These are phyloP conservation scores for Nipponacmea schrenckii DNA, from an alignment of 2,888 invertebrate species.

Conservation along the genomic window DNA sequence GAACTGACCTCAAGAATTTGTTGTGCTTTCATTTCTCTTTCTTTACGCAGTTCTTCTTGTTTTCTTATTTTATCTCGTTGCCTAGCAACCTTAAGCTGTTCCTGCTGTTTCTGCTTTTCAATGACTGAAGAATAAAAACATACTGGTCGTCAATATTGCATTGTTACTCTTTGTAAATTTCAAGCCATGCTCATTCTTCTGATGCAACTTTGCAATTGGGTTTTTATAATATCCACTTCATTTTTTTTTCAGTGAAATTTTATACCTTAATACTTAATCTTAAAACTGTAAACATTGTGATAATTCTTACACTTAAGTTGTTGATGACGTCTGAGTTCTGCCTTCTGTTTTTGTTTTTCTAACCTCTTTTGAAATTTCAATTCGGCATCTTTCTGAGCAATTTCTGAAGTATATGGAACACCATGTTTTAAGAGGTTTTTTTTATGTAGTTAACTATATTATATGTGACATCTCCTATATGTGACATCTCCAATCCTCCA, in stretches of 20 bases:
- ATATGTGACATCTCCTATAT: no score
- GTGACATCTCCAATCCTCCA: no score
- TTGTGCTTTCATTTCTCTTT: slow-evolving; percentile 84
- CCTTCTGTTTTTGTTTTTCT: slow-evolving; percentile 73
- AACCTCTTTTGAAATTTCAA: slow-evolving; percentile 73
- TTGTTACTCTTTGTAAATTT: no score
- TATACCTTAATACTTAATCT: background rate
- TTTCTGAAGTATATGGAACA: slow-evolving; percentile 64
- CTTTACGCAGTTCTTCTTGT: slow-evolving; percentile 82
- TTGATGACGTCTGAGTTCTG: slow-evolving; percentile 68
- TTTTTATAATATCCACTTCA: background rate
- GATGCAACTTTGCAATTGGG: background rate
- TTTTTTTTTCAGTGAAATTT: background rate
- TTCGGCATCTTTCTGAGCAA: slow-evolving; percentile 78
- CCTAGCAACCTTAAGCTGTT: slow-evolving; percentile 57
- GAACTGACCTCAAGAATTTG: slow-evolving; percentile 84
- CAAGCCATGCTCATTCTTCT: no score
- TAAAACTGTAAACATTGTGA: background rate
- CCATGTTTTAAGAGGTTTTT: no score
- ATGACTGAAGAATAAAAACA: slow-evolving; percentile 44
- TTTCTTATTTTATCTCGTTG: slow-evolving; percentile 77
- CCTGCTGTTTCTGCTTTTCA: slow-evolving; percentile 64
- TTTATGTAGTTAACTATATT: no score
- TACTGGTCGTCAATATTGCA: background rate
- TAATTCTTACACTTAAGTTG: slow-evolving; percentile 6